Percentiles rank a stretch among this genome's conserved stretches.
phyloP scores from a whole-genome alignment of 2,888 invertebrate genomes.

The Pediacus dermestoides region DNA sequence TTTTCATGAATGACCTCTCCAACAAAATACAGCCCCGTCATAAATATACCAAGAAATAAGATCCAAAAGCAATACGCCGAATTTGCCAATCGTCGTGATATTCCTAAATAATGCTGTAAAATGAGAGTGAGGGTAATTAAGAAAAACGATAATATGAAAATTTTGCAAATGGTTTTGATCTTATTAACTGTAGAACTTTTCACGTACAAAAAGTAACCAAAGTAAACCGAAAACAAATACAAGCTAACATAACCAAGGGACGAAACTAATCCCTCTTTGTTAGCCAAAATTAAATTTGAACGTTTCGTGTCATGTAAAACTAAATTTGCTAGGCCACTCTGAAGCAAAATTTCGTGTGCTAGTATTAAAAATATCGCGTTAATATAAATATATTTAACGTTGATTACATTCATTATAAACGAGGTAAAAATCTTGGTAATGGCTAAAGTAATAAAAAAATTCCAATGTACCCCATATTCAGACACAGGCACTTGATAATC shows the following conservation, averaged over 20 bases:
- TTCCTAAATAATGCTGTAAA: constrained; percentile 54
- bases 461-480: constrained; percentile 98
- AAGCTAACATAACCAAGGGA: constrained; percentile 79
- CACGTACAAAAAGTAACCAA: constrained; percentile 56
- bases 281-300: constrained; percentile 68
- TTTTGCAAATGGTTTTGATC: constrained; percentile 10
- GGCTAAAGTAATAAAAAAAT: constrained; percentile 94
- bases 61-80: constrained; percentile 77
- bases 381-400: constrained; percentile 53
- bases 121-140: constrained; percentile 43
- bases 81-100: constrained; percentile 82
- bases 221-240: constrained; percentile 76
- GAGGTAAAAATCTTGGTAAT: constrained; percentile 72
- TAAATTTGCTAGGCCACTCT: constrained; percentile 63
- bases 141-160: constrained; percentile 15
- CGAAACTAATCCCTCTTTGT: constrained; percentile 89
- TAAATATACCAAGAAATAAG: constrained; percentile 59
- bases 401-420: constrained; percentile 56
- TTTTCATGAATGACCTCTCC: constrained; percentile 51
- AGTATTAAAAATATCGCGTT: constrained; percentile 56
- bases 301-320: constrained; percentile 61
- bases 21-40: constrained; percentile 56
- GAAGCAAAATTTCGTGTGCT: constrained; percentile 65
- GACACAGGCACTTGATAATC: constrained; percentile 84
- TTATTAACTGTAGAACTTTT: constrained; percentile 28